Conservation (phyloP, 2,113 vertebrate species). For the zebrafish (Danio rerio) region DNA sequence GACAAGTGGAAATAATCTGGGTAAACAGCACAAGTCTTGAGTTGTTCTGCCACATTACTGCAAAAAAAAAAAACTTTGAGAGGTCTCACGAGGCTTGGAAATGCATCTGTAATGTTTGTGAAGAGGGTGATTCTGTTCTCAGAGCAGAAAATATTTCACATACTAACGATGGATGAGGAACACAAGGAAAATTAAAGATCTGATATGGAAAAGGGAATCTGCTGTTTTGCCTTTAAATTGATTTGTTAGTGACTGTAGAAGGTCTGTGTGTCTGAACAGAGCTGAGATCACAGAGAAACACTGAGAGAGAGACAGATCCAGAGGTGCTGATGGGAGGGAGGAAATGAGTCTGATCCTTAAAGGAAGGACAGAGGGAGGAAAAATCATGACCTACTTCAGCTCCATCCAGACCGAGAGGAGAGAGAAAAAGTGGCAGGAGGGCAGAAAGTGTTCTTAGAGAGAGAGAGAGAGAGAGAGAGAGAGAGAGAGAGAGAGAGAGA, state of each 20-base stretch:
- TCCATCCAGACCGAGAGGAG: conserved; percentile 8
- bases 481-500: too few relatives aligned
- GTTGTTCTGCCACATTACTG: conserved; percentile 24
- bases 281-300: background rate
- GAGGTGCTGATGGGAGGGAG: conserved; percentile 39
- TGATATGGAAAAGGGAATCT: background rate
- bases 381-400: conserved; percentile 72
- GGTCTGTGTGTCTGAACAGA: background rate
- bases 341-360: background rate
- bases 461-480: background rate
- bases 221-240: background rate
- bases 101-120: background rate
- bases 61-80: background rate
- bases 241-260: background rate
- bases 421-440: background rate
- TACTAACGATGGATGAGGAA: background rate
- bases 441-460: background rate
- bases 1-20: conserved; percentile 40
- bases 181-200: background rate
- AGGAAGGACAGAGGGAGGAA: conserved; percentile 42
- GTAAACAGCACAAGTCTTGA: background rate
- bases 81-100: conserved; percentile 7
- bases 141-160: background rate
- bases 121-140: conserved; percentile 5
- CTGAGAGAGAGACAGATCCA: conserved; percentile 19